phyloP scores from a whole-genome alignment of 2,113 vertebrate species.

The Columba janthina region DNA sequence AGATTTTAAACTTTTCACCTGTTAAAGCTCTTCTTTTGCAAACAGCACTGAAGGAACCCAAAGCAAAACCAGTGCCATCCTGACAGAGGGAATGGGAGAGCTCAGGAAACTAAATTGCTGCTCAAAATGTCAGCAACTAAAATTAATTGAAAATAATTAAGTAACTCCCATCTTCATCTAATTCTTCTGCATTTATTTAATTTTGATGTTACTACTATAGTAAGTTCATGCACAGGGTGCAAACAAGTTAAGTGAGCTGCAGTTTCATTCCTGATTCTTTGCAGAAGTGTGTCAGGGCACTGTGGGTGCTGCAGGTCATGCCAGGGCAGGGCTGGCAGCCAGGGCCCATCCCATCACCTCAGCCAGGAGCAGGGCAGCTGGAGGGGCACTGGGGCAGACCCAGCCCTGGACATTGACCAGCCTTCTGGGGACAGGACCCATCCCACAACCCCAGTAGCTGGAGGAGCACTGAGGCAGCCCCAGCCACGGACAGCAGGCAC shows the following conservation, averaged over 20 bases:
- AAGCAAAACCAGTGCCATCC: constrained; percentile 14
- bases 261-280: background rate
- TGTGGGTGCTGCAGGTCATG: rapidly evolving
- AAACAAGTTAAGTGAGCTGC: background rate
- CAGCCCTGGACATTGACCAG: rapidly evolving
- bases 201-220: background rate
- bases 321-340: background rate
- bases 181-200: constrained; percentile 10
- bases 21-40: constrained; percentile 29
- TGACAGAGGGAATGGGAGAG: background rate
- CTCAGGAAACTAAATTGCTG: background rate
- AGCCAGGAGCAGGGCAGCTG: background rate
- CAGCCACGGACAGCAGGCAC: rapidly evolving
- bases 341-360: background rate
- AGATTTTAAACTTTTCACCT: constrained; percentile 29
- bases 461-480: background rate
- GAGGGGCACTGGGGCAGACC: background rate
- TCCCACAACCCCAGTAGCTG: rapidly evolving
- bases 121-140: constrained; percentile 53
- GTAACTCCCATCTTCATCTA: background rate
- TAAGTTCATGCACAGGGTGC: background rate
- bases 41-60: background rate
- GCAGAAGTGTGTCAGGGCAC: rapidly evolving
- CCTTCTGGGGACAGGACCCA: rapidly evolving
- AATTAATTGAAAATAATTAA: constrained; percentile 54